These are phyloP conservation scores for Girardinichthys multiradiatus DNA, from an alignment of 2,113 vertebrate species.

Conservation along the genomic window DNA sequence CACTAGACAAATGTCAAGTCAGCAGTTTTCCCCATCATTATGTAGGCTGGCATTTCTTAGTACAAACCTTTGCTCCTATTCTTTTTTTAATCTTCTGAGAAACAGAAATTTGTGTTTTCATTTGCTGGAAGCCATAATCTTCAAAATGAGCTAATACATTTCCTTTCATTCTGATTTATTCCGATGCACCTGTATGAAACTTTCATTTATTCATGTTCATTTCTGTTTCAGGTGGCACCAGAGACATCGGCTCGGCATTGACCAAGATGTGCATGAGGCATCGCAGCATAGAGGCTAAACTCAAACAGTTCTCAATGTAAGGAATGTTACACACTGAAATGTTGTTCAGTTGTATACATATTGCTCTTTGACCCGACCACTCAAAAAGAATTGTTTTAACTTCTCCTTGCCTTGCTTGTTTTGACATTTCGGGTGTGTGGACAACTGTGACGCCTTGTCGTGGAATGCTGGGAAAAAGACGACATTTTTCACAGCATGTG, in stretches of 20 bases:
- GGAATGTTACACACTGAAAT: slow-evolving; percentile 33
- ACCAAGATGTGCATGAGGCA: slow-evolving; percentile 99
- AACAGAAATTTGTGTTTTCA: no score
- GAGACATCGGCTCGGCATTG: slow-evolving; percentile 93
- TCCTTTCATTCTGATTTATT: neutral
- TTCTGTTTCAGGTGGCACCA: slow-evolving; percentile 87
- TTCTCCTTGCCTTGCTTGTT: slow-evolving; percentile 4
- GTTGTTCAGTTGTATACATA: slow-evolving; percentile 2
- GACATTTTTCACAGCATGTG: slow-evolving; percentile 37
- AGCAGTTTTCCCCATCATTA: no score
- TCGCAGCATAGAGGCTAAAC: slow-evolving; percentile 95
- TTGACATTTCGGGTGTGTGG: slow-evolving; percentile 40
- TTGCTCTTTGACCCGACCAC: slow-evolving; percentile 14
- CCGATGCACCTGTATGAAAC: neutral
- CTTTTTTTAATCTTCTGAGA: no score
- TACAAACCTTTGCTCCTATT: no score
- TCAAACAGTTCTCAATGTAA: slow-evolving; percentile 96
- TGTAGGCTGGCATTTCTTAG: no score
- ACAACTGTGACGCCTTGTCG: slow-evolving; percentile 33
- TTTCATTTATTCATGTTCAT: slow-evolving; percentile 6
- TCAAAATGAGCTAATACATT: no score
- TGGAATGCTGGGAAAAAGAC: slow-evolving; percentile 55
- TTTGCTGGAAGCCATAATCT: no score
- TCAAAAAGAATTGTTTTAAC: neutral
- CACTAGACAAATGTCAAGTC: no score